Evolutionary conservation across 2,888 invertebrate genomes (phyloP), one percentile per base, ranked within the genome.

Genomic region (Drosophila infuscata): DNA sequence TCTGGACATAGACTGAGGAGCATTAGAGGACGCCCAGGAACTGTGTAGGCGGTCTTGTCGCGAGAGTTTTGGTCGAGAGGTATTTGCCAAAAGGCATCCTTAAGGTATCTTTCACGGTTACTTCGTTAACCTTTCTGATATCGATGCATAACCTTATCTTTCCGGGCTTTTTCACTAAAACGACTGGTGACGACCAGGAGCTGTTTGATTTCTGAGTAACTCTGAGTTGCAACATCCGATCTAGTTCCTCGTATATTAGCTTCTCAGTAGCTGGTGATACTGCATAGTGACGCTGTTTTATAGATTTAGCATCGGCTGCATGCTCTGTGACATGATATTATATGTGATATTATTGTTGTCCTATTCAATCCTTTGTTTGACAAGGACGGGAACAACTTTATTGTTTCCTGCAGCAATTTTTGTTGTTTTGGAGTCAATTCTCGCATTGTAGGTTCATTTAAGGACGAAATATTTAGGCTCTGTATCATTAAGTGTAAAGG

Each of bases 381-480:
- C 58, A 62, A 0, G 58, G 58, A 7, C 64, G 63, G 3, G 70
- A 11, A 48, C 52, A 70, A 15, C 60, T 48, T 8, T 12, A 60
- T 60, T 7, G 43, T 25, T 17, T 43, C 43, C 29, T 52, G 1
- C 11, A 51, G 36, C 11, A 30, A 30, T 8, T 30, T 15, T 15
- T 11, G 35, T 8, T 48, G n/a, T n/a, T n/a, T n/a, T n/a, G n/a
- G n/a, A n/a, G n/a, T n/a, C n/a, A n/a, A n/a, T n/a, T n/a, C n/a
- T n/a, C n/a, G 29, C 30, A 49, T 38, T 12, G 38, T 7, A 7
- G 29, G 17, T 3, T 17, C 3, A 17, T 49, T 15, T 6, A 30
- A 3, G 12, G 6, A 49, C 8, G 49, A 15, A 29, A 17, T 49
- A 17, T 17, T 49, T 30, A 49, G 0, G 12, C 6, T 17, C n/a